A percentile compares a stretch with the other conserved stretches of the same genome.
These are phyloP conservation scores for Mesoclemmys tuberculata DNA, from an alignment of 2,113 vertebrate genomes.

Conservation along the genomic window DNA sequence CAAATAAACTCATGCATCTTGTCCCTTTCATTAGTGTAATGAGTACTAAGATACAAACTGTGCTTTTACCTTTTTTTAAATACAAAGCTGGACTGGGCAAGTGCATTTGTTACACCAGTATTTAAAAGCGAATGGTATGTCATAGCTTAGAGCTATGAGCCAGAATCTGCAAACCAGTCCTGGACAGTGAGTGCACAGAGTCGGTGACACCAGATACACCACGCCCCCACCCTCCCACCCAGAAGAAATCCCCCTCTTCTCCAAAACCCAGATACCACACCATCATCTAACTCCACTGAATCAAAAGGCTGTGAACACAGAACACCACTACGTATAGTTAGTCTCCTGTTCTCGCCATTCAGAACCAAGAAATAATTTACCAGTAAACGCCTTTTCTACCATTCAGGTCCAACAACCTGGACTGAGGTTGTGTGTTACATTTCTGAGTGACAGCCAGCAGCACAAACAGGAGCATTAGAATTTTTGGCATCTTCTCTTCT, in stretches of 20 bases:
- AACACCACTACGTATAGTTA: background rate
- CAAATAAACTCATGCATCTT: background rate
- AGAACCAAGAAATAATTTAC: background rate
- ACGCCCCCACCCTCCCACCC: too few relatives aligned
- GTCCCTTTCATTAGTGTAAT: background rate
- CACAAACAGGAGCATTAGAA: background rate
- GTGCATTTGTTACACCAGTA: background rate
- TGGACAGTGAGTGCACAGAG: background rate
- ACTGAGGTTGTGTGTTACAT: background rate
- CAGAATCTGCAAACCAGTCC: background rate
- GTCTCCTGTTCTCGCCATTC: background rate
- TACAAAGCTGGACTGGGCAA: background rate
- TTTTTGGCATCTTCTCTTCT: background rate
- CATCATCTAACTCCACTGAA: accelerated
- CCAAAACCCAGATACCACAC: background rate
- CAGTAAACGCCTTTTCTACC: background rate
- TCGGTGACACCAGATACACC: background rate
- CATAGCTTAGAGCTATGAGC: accelerated
- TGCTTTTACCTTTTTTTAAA: background rate
- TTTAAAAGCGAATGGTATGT: background rate
- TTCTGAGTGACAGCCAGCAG: background rate
- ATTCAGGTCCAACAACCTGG: background rate
- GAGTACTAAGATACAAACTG: background rate
- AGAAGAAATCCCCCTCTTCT: background rate
- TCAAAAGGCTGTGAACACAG: background rate